These are phyloP conservation scores for Autographa pulchrina DNA, from an alignment of 2,888 invertebrate genomes.

Conservation along the genomic window DNA sequence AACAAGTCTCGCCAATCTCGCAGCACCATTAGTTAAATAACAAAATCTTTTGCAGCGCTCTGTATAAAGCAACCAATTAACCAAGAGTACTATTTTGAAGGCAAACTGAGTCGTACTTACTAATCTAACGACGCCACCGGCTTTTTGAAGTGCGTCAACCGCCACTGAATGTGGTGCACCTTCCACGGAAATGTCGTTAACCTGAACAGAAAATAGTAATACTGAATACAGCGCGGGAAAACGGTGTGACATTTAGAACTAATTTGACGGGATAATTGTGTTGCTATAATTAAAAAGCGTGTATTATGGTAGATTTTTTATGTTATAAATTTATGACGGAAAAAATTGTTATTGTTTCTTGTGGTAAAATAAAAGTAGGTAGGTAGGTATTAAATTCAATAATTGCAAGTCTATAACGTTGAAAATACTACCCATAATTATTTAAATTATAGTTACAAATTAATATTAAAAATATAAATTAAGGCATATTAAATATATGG, in stretches of 20 bases:
- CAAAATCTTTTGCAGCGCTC: slow-evolving; percentile 36
- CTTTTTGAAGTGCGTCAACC: slow-evolving; percentile 98
- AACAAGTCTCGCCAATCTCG: slow-evolving; percentile 28
- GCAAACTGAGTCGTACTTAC: slow-evolving; percentile 87
- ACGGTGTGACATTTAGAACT: not conserved
- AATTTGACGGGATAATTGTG: not conserved
- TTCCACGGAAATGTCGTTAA: slow-evolving; percentile 97
- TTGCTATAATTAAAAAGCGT: not conserved
- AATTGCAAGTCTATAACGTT: no score
- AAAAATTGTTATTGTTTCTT: no score
- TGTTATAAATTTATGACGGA: no score
- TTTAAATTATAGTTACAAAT: no score
- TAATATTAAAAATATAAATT: no score
- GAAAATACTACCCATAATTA: no score
- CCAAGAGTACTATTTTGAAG: slow-evolving; percentile 35
- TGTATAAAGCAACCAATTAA: slow-evolving; percentile 55
- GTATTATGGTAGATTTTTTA: not conserved
- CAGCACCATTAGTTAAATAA: slow-evolving; percentile 34
- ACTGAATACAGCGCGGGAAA: not conserved
- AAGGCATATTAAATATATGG: no score
- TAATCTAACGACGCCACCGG: slow-evolving; percentile 98
- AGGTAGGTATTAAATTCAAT: no score
- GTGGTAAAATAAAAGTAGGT: no score
- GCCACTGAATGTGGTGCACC: slow-evolving; percentile 98
- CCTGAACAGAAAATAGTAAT: slow-evolving; percentile 84